Evolutionary conservation across 1,140 invertebrate genomes (phyloP), one percentile per base, ranked within the genome.

Genomic region (Sitodiplosis mosellana): DNA sequence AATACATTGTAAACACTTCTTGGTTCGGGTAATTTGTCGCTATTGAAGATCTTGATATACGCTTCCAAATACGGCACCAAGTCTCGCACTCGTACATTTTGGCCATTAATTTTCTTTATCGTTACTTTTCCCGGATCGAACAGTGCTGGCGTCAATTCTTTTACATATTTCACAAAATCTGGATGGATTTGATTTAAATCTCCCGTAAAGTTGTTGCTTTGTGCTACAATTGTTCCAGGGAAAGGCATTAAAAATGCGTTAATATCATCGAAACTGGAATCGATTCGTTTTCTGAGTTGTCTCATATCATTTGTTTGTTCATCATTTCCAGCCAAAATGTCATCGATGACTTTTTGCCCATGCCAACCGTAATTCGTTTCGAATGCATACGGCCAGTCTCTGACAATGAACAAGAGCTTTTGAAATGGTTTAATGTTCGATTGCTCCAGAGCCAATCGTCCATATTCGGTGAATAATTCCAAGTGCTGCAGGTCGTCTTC

Each of bases 131-230:
- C 74, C 0, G 87, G 84, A 2, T 86, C 74, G 47, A 99, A 69
- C 17, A 99, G 60, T 68, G 85, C 78, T 2, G 93, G 93, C 20
- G 98, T 81, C 45, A 99, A 69, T 41, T 78, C 69, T 55, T 78
- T 75, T 1, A 99, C 69, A 52, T 90, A 81, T 43, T 78, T 71
- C 59, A 91, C 88, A 61, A 99, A 99, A 48, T 95, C 89, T 2
- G 67, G 48, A 64, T 97, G 91, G 60, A 99, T 98, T 61, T 97
- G 93, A 77, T 66, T 63, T 34, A 98, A 69, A 64, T 85, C 72
- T n/a, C 95, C 95, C 68, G 97, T 89, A 65, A 98, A 99, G 45
- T 83, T 74, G 1, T 91, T 91, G 73, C 90, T 93, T n/a, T 89
- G 95, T 42, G 94, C 91, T 18, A 99, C 95, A 61, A 81, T 85